These are phyloP conservation scores for Leguminivora glycinivorella DNA, from an alignment of 1,140 invertebrate species.

Conservation along the genomic window DNA sequence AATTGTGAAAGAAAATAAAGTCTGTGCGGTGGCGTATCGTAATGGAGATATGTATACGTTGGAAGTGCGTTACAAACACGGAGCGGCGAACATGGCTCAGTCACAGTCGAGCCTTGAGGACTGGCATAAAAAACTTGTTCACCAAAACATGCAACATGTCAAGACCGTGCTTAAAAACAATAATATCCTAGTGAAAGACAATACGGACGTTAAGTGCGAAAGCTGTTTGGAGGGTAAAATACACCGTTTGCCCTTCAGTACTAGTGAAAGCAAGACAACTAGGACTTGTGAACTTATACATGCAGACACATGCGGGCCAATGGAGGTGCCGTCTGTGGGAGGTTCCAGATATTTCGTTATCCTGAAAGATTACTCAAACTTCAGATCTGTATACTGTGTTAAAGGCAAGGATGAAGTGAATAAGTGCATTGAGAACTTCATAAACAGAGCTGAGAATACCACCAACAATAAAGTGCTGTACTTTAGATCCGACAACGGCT, in stretches of 20 bases:
- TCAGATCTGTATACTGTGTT: constrained; percentile 47
- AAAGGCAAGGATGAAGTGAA: constrained; percentile 59
- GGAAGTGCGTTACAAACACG: constrained; percentile 40
- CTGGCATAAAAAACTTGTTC: constrained; percentile 64
- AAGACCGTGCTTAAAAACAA: constrained; percentile 48
- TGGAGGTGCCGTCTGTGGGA: constrained; percentile 46
- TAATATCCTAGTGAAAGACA: constrained; percentile 45
- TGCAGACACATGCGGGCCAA: no score
- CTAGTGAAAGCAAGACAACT: constrained; percentile 32
- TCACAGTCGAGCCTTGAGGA: constrained; percentile 40
- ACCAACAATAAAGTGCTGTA: constrained; percentile 47
- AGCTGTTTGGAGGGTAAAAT: constrained; percentile 64
- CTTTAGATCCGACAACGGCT: constrained; percentile 67
- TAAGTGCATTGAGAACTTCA: constrained; percentile 44
- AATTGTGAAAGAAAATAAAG: constrained; percentile 43
- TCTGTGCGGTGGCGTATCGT: constrained; percentile 44
- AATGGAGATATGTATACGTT: constrained; percentile 38
- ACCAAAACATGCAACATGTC: constrained; percentile 64
- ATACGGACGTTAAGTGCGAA: constrained; percentile 47
- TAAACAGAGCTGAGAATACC: constrained; percentile 43
- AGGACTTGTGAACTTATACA: constrained; percentile 42
- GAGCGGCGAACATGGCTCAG: constrained; percentile 28
- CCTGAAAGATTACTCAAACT: no score
- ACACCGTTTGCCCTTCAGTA: constrained; percentile 41
- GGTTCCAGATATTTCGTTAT: constrained; percentile 53